phyloP scores from a whole-genome alignment of 2,797 vertebrate species.

The Malurus splendens region DNA sequence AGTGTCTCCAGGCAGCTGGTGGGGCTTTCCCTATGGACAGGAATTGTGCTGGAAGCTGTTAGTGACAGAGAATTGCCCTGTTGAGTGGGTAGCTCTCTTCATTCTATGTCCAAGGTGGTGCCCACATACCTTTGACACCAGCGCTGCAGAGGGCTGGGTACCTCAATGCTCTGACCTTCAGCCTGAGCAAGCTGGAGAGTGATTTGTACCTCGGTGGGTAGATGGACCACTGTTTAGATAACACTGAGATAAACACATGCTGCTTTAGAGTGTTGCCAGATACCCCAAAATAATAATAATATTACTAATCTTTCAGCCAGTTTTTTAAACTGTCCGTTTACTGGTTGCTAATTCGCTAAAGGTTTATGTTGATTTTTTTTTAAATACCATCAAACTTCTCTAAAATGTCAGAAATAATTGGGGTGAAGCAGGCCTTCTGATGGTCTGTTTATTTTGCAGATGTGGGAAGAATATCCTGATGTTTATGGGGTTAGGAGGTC shows the following conservation, averaged over 20 bases:
- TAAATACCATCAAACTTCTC: neutral
- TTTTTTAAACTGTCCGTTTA: neutral
- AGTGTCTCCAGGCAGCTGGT: neutral
- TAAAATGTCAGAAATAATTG: constrained; percentile 13
- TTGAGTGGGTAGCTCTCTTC: neutral
- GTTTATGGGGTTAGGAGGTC: constrained; percentile 97
- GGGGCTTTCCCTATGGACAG: neutral
- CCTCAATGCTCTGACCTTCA: neutral
- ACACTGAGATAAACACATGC: neutral
- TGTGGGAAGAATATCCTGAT: constrained; percentile 99
- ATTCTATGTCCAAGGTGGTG: neutral
- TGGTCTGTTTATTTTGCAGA: constrained; percentile 81
- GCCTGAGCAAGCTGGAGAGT: neutral
- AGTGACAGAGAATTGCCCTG: neutral
- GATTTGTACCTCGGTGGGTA: neutral
- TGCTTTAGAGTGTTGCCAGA: neutral
- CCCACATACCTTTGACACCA: neutral
- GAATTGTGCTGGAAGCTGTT: neutral
- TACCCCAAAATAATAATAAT: neutral
- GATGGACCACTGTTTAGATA: neutral
- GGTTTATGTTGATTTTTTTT: neutral
- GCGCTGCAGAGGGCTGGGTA: neutral
- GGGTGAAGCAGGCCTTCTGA: constrained; percentile 53
- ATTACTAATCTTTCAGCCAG: neutral
- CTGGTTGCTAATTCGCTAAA: neutral